Conservation (phyloP, 2,113 vertebrate species). For the Phrynocephalus versicolor region DNA sequence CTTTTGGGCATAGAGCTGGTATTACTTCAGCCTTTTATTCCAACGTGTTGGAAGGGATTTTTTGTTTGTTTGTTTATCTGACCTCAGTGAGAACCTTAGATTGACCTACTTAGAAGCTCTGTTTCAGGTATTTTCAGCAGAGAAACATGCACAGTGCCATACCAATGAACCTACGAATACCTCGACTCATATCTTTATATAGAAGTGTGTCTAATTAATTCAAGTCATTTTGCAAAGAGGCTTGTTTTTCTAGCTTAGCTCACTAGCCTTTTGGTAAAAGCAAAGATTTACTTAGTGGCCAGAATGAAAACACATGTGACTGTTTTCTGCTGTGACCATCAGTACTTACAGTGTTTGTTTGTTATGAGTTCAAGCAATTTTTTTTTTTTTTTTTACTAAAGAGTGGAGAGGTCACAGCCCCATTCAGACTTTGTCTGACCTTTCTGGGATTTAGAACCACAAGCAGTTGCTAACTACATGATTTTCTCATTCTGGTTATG, state of each 20-base stretch:
- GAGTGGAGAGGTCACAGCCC: constrained; percentile 63
- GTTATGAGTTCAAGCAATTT: constrained; percentile 58
- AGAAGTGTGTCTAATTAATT: constrained; percentile 39
- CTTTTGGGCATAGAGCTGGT: neutral
- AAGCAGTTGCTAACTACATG: constrained; percentile 43
- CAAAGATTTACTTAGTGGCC: constrained; percentile 63
- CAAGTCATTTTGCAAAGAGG: constrained; percentile 60
- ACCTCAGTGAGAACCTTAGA: neutral
- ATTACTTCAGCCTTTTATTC: neutral
- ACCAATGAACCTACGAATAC: neutral
- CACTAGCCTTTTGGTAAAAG: constrained; percentile 62
- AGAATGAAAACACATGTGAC: constrained; percentile 59
- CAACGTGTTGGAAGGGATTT: neutral
- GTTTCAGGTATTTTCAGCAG: neutral
- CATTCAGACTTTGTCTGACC: constrained; percentile 48
- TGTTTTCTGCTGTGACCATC: constrained; percentile 66
- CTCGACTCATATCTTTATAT: neutral
- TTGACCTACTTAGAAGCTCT: neutral
- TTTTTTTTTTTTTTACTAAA: constrained; percentile 68
- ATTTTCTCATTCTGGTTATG: constrained; percentile 49
- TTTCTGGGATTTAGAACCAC: constrained; percentile 72
- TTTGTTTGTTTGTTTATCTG: neutral
- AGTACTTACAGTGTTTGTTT: constrained; percentile 66
- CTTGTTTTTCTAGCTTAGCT: constrained; percentile 71
- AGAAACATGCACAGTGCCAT: neutral